Conservation (phyloP, 2,113 vertebrate genomes). For the Oryzias melastigma region DNA sequence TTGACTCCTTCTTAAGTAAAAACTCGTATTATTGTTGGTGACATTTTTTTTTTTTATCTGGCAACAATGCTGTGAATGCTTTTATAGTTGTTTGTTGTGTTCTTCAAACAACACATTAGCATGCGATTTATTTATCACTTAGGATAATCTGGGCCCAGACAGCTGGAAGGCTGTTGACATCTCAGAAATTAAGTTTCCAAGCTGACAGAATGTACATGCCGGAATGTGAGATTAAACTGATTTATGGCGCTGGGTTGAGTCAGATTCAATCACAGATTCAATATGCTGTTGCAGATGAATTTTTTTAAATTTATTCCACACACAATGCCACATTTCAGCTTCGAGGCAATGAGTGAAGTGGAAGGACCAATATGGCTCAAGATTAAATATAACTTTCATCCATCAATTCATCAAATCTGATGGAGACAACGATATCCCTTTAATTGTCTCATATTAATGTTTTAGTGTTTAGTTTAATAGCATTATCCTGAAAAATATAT, state of each 20-base stretch:
- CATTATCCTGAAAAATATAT: too few species aligned
- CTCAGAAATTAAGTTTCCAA: slow-evolving; percentile 39
- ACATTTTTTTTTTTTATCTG: background rate
- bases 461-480: too few species aligned
- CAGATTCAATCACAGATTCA: slow-evolving; percentile 34
- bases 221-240: slow-evolving; percentile 22
- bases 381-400: background rate
- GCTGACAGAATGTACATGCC: slow-evolving; percentile 22
- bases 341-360: background rate
- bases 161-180: slow-evolving; percentile 2
- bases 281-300: slow-evolving; percentile 40
- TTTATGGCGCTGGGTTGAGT: slow-evolving; percentile 29
- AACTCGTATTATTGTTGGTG: background rate
- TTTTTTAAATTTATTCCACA: slow-evolving; percentile 50
- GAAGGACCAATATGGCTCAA: slow-evolving; percentile 16
- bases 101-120: background rate
- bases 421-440: too few species aligned
- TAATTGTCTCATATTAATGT: too few species aligned
- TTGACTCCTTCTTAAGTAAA: too few species aligned
- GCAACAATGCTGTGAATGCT: too few species aligned
- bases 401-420: too few species aligned
- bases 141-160: slow-evolving; percentile 1
- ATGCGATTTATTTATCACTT: slow-evolving; percentile 6
- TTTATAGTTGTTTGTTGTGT: background rate
- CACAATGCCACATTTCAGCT: slow-evolving; percentile 25